Evolutionary conservation across 2,797 vertebrate species (phyloP).

Genomic region (Amblyraja radiata): DNA sequence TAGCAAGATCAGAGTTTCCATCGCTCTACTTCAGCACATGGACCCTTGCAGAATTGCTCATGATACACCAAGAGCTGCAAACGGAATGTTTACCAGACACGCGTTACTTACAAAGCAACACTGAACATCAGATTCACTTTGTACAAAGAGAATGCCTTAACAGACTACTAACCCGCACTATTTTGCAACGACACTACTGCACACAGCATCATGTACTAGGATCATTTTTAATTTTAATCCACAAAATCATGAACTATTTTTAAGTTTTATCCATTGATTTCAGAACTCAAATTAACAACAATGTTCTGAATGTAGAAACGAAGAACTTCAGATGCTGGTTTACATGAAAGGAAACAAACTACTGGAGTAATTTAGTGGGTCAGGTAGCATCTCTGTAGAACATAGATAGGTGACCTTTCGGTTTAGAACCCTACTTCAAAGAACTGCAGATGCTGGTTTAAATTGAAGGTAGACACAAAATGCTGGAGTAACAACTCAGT

Average conservation of each 20-base stretch:
- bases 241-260: neutral
- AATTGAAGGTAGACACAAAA: too few relatives aligned
- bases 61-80: constrained; percentile 55
- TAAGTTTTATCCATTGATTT: neutral
- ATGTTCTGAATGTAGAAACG: too few relatives aligned
- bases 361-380: too few relatives aligned
- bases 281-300: neutral
- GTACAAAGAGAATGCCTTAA: neutral
- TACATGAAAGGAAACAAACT: too few relatives aligned
- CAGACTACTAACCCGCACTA: neutral
- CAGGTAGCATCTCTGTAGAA: too few relatives aligned
- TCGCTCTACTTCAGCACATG: constrained; percentile 50
- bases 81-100: constrained; percentile 46
- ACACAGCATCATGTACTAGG: too few relatives aligned
- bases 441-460: too few relatives aligned
- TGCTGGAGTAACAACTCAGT: too few relatives aligned
- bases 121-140: neutral
- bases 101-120: constrained; percentile 46
- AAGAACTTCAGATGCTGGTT: too few relatives aligned
- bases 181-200: neutral
- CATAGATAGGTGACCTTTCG: too few relatives aligned
- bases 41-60: constrained; percentile 45
- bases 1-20: constrained; percentile 47
- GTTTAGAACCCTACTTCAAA: too few relatives aligned
- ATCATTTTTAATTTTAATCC: neutral